These are phyloP conservation scores for Spodoptera frugiperda DNA, from an alignment of 1,140 invertebrate genomes.

Conservation along the genomic window DNA sequence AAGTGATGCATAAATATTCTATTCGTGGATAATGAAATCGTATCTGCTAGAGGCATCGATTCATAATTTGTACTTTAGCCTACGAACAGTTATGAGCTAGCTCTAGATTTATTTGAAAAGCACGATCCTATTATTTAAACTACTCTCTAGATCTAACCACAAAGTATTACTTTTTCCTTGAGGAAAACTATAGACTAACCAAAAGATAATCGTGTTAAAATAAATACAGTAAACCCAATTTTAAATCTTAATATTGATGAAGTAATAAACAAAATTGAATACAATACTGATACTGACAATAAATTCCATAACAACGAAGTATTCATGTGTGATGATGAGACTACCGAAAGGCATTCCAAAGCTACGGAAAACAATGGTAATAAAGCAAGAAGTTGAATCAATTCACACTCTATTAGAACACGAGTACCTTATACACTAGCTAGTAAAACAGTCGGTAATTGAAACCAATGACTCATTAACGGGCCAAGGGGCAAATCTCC, in stretches of 20 bases:
- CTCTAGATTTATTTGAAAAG: slow-evolving; percentile 9
- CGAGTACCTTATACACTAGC: slow-evolving; percentile 12
- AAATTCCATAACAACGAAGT: too few species aligned
- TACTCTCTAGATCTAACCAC: too few species aligned
- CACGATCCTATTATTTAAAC: not conserved
- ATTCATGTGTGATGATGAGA: too few species aligned
- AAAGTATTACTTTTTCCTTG: too few species aligned
- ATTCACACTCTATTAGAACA: slow-evolving; percentile 18
- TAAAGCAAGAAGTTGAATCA: not conserved
- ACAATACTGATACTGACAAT: too few species aligned
- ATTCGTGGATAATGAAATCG: slow-evolving; percentile 18
- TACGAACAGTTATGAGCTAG: not conserved
- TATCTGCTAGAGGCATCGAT: slow-evolving; percentile 14
- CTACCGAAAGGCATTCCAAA: not conserved
- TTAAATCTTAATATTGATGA: too few species aligned
- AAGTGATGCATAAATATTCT: slow-evolving; percentile 27
- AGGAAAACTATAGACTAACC: too few species aligned
- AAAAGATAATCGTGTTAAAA: too few species aligned
- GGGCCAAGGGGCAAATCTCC: slow-evolving; percentile 43
- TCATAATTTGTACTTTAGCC: slow-evolving; percentile 12
- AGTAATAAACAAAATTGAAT: too few species aligned
- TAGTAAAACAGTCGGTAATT: slow-evolving; percentile 25
- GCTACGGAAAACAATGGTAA: not conserved
- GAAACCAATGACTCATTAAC: slow-evolving; percentile 44
- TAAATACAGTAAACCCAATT: too few species aligned